A percentile compares a stretch with the other conserved stretches of the same genome.
phyloP scores from a whole-genome alignment of 2,113 vertebrate genomes.

The Poicephalus gulielmi region DNA sequence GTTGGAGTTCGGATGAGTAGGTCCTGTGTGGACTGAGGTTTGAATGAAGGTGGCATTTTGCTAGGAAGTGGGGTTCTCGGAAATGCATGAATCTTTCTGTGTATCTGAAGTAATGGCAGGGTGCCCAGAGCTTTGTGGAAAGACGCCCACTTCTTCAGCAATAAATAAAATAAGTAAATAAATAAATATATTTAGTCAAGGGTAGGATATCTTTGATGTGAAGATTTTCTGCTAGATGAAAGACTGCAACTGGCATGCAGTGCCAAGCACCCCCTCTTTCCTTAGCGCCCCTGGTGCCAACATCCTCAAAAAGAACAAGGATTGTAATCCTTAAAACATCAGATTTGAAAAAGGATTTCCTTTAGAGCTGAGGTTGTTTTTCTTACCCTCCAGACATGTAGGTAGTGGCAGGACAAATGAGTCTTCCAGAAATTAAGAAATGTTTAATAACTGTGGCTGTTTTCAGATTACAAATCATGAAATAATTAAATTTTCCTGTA shows the following conservation, averaged over 20 bases:
- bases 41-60: not conserved
- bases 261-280: constrained; percentile 18
- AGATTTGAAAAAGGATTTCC: constrained; percentile 54
- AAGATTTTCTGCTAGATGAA: constrained; percentile 42
- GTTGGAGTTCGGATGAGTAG: not conserved
- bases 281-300: constrained; percentile 38
- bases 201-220: constrained; percentile 55
- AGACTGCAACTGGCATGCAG: not conserved
- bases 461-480: not conserved
- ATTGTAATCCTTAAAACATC: not conserved
- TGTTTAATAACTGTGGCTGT: not conserved
- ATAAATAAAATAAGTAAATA: constrained; percentile 12
- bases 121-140: constrained; percentile 29
- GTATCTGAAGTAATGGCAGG: not conserved
- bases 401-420: not conserved
- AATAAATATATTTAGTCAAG: constrained; percentile 3
- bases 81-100: not conserved
- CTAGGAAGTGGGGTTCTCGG: not conserved
- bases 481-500: not conserved
- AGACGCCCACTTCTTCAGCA: not conserved
- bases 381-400: not conserved
- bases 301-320: constrained; percentile 35
- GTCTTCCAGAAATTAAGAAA: not conserved
- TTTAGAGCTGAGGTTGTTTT: constrained; percentile 37
- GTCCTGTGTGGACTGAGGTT: not conserved